Percentiles rank a stretch among this genome's conserved stretches.
Conservation (phyloP, 1,140 invertebrate genomes). For the Formica selysi region DNA sequence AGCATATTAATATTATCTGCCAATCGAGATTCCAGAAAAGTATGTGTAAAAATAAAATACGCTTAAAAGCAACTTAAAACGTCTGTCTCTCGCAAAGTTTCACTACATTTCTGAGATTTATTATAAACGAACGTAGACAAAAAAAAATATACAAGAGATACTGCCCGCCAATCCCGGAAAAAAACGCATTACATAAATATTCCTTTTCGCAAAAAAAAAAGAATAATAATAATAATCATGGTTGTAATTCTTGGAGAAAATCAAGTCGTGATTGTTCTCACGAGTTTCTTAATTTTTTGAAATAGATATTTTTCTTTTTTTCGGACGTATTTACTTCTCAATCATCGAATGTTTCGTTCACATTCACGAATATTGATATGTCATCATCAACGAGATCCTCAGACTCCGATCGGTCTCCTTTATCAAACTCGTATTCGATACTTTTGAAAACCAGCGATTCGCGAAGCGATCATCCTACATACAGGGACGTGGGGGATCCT, state of each 20-base stretch:
- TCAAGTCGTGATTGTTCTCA: background rate
- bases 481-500: constrained; percentile 3
- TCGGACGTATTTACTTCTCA: background rate
- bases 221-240: background rate
- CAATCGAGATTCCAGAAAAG: constrained; percentile 25
- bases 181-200: constrained; percentile 26
- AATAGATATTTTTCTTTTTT: background rate
- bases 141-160: constrained; percentile 53
- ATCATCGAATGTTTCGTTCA: constrained; percentile 1
- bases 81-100: constrained; percentile 26
- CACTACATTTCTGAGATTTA: constrained; percentile 36
- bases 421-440: constrained; percentile 19
- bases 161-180: constrained; percentile 51
- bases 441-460: constrained; percentile 15
- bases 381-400: background rate
- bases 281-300: background rate
- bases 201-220: background rate
- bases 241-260: background rate
- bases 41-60: constrained; percentile 45
- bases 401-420: background rate
- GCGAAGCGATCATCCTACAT: constrained; percentile 15
- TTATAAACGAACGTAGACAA: constrained; percentile 15
- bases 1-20: constrained; percentile 30
- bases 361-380: background rate
- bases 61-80: background rate